Conservation (phyloP, 2,888 invertebrate genomes). For the Andrena dorsata region DNA sequence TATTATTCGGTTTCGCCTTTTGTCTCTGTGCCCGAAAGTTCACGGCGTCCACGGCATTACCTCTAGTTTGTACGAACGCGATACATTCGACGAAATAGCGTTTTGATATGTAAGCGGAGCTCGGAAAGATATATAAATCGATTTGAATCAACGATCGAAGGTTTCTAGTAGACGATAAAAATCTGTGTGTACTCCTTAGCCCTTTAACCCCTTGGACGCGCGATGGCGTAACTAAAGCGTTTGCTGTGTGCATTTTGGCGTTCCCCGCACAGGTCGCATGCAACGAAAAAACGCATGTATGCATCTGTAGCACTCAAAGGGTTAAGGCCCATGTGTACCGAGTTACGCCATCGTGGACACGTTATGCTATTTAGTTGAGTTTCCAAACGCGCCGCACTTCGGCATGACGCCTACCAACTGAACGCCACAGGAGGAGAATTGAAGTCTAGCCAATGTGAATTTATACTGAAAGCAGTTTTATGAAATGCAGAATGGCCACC, state of each 20-base stretch:
- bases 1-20: background rate
- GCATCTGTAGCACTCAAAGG: too few species aligned
- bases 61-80: constrained; percentile 54
- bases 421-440: constrained; percentile 17
- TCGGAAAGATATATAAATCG: constrained; percentile 52
- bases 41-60: constrained; percentile 15
- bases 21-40: constrained; percentile 1
- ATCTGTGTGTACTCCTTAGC: background rate
- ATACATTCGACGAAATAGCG: constrained; percentile 30
- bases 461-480: constrained; percentile 63
- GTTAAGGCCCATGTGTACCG: background rate
- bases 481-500: constrained; percentile 37
- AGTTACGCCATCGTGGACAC: constrained; percentile 2
- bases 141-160: constrained; percentile 36
- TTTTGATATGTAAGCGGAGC: constrained; percentile 55
- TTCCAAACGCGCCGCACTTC: constrained; percentile 34
- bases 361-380: constrained; percentile 3
- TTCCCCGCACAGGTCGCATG: too few species aligned
- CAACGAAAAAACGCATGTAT: too few species aligned
- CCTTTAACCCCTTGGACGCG: background rate
- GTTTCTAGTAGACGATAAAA: constrained; percentile 22
- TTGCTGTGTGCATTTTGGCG: too few species aligned
- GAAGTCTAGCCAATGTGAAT: constrained; percentile 49
- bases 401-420: background rate
- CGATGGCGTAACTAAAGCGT: background rate